Conservation (phyloP, 2,888 invertebrate genomes). For the Leptinotarsa haldemani region DNA sequence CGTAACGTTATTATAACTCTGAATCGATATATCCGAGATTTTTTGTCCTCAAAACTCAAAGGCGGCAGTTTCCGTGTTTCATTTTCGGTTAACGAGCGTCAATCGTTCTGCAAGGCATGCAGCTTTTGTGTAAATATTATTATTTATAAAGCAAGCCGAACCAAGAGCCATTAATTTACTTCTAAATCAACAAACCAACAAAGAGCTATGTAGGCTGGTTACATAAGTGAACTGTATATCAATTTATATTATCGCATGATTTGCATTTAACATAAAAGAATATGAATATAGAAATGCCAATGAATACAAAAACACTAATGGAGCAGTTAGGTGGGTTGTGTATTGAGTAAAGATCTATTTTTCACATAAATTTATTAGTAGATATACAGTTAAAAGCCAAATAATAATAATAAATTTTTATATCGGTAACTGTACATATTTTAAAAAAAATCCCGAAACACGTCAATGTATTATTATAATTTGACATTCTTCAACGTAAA, state of each 20-base stretch:
- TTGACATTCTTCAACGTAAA: too few species aligned
- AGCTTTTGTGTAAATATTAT: slow-evolving; percentile 9
- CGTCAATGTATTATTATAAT: too few species aligned
- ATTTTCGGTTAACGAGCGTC: slow-evolving; percentile 11
- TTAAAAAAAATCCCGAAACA: too few species aligned
- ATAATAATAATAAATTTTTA: too few species aligned
- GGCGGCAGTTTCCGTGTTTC: neutral
- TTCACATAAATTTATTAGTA: neutral
- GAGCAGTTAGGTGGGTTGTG: slow-evolving; percentile 7
- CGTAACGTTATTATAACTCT: neutral
- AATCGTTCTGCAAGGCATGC: slow-evolving; percentile 1
- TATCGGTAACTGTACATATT: too few species aligned
- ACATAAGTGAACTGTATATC: slow-evolving; percentile 34
- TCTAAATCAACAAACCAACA: slow-evolving; percentile 28
- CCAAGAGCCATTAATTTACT: slow-evolving; percentile 16
- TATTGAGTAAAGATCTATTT: neutral
- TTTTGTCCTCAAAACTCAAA: neutral
- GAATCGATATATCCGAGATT: neutral
- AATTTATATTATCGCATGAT: slow-evolving; percentile 31
- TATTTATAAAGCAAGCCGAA: slow-evolving; percentile 7
- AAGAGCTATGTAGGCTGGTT: slow-evolving; percentile 35
- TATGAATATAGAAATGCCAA: slow-evolving; percentile 16
- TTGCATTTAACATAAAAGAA: slow-evolving; percentile 31
- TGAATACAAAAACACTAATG: slow-evolving; percentile 17
- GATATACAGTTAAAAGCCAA: neutral